Base-by-base conservation (phyloP, 2,113 vertebrate genomes). In the Ptilorrhoa leucosticta region DNA sequence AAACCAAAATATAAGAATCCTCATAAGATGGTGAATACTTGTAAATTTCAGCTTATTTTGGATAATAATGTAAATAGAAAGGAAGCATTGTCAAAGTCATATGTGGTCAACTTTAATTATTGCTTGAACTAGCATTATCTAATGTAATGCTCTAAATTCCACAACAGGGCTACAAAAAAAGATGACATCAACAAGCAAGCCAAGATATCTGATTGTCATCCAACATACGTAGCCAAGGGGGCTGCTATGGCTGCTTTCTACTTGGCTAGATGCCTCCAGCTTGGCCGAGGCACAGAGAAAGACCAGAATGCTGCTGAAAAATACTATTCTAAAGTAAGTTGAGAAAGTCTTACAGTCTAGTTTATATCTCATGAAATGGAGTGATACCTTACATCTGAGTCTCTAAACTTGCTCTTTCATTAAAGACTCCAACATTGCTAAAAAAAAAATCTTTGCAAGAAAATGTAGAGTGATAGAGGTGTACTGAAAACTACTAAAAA, bases 181-280 rank as follows among this genome's bases (percentile, higher is more conserved):
- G 96, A 98, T 2, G 89, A 98, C 72, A 89, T 91, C 17, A 33
- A 93, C 3, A 78, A 8, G 47, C 95, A 98, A 77, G 98, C 98
- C 44, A 77, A 89, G 57, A 39, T 20, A 53, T 98, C 97, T 0
- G 98, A 96, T 39, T 98, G 98, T 48, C 95, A 98, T 60, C 98
- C 98, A 1, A 64, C 91, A 3, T 98, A 98, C 15, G 53, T 98
- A 83, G 87, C 64, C 83, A 98, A 97, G 88, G 98, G 98, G 48
- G 92, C 97, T 58, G 96, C 98, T 60, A 97, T 98, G 60, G 98
- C 98, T 6, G 76, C 98, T 22, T 99, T 99, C 96, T 98, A 98
- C 94, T 93, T 98, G 2, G 98, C 96, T 3, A 97, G 98, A 15
- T 98, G 98, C 86, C 96, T 98, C 54, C 98, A 98, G 71, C 96